These are phyloP conservation scores for Plutella xylostella DNA, from an alignment of 2,888 invertebrate species.

Conservation along the genomic window DNA sequence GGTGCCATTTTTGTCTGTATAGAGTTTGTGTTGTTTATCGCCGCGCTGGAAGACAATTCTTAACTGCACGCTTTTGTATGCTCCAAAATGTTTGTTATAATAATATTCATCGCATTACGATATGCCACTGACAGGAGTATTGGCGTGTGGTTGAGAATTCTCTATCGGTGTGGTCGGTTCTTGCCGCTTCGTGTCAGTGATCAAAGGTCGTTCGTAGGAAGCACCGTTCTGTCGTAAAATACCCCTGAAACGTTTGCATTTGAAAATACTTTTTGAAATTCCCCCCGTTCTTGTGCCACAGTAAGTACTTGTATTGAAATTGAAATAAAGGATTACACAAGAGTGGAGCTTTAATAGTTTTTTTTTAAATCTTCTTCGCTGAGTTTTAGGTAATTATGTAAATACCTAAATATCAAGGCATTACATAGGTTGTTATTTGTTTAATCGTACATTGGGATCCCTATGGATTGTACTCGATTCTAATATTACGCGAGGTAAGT, in stretches of 20 bases:
- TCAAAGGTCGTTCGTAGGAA: too few relatives aligned
- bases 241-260: conserved; percentile 30
- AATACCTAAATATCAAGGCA: conserved; percentile 50
- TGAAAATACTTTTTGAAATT: conserved; percentile 34
- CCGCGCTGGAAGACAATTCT: too few relatives aligned
- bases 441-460: conserved; percentile 34
- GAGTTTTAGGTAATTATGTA: conserved; percentile 46
- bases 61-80: neutral
- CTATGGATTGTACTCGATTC: conserved; percentile 30
- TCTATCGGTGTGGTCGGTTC: neutral
- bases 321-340: conserved; percentile 41
- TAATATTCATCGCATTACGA: neutral
- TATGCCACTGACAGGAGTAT: neutral
- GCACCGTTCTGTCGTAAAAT: conserved; percentile 44
- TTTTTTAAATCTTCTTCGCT: conserved; percentile 24
- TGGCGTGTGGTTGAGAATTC: too few relatives aligned
- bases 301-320: conserved; percentile 32
- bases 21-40: too few relatives aligned
- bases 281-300: conserved; percentile 42
- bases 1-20: neutral
- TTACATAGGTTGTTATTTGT: conserved; percentile 33
- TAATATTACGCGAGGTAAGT: conserved; percentile 28
- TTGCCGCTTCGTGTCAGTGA: conserved; percentile 15
- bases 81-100: neutral
- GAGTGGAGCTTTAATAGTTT: conserved; percentile 40